These are phyloP conservation scores for Gambusia holbrooki DNA, from an alignment of 2,113 vertebrate species.

Conservation along the genomic window DNA sequence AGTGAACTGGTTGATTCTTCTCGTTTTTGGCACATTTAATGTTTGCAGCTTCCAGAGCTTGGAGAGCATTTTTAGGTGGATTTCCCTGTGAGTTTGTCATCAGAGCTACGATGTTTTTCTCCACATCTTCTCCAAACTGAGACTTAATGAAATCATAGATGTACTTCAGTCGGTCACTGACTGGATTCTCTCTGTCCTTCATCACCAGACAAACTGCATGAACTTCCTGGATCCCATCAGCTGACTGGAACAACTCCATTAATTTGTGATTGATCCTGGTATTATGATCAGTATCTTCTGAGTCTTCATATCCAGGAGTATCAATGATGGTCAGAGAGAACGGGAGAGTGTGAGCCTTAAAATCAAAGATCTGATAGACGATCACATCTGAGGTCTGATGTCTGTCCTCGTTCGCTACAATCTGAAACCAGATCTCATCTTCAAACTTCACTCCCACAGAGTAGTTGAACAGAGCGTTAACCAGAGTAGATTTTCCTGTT, in stretches of 20 bases:
- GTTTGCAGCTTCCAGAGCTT: conserved; percentile 13
- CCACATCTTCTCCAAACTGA: conserved; percentile 19
- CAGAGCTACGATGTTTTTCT: background rate
- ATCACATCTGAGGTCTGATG: conserved; percentile 44
- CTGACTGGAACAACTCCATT: conserved; percentile 9
- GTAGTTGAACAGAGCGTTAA: background rate
- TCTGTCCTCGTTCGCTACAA: too few relatives aligned
- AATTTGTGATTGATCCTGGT: background rate
- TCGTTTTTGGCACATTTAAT: conserved; percentile 24
- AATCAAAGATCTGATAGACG: conserved; percentile 7
- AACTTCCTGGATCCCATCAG: conserved; percentile 18
- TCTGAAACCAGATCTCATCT: conserved; percentile 34
- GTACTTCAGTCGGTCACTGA: conserved; percentile 11
- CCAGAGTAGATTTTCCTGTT: background rate
- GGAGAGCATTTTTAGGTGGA: background rate
- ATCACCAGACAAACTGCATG: conserved; percentile 42
- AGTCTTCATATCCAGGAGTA: background rate
- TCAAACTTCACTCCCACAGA: conserved; percentile 15
- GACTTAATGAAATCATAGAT: background rate
- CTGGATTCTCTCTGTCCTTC: background rate
- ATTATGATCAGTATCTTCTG: background rate
- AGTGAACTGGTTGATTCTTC: background rate
- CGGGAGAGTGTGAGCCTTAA: background rate
- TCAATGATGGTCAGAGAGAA: background rate
- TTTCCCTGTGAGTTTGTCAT: background rate